Conservation (phyloP, 30 jellyfish, hydroid and myxozoan species). For the Pelagia noctiluca region DNA sequence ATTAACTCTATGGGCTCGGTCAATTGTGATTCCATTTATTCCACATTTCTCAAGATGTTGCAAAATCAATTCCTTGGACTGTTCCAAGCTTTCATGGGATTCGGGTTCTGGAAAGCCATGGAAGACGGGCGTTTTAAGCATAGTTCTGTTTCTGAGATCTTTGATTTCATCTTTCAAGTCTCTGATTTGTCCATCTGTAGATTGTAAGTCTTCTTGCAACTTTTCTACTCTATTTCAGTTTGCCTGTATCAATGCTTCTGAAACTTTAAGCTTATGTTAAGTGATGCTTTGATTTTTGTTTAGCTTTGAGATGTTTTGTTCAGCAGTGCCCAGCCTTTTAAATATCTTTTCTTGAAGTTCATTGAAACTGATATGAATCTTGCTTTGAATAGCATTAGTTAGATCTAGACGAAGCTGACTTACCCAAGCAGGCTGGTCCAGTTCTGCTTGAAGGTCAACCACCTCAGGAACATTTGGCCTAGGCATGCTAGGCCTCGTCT, state of each 20-base stretch:
- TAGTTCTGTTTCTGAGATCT: conserved; percentile 40
- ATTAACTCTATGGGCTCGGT: no score
- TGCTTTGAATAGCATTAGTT: conserved; percentile 22
- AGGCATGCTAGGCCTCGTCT: background rate
- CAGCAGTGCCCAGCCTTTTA: conserved; percentile 21
- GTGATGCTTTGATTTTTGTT: conserved; percentile 6
- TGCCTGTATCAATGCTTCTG: conserved; percentile 11
- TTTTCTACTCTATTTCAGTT: conserved; percentile 17
- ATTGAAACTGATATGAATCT: conserved; percentile 14
- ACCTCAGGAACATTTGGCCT: background rate
- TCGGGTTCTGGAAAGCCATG: background rate
- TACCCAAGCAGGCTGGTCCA: conserved; percentile 49
- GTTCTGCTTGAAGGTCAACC: conserved; percentile 1
- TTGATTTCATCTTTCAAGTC: conserved; percentile 42
- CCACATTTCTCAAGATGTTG: no score
- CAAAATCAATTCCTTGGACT: conserved; percentile 1
- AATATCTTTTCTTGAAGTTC: conserved; percentile 12
- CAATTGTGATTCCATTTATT: no score
- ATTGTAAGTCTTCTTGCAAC: conserved; percentile 21
- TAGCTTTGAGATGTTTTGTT: conserved; percentile 12
- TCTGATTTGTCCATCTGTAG: conserved; percentile 24
- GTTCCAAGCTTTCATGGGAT: conserved; percentile 5
- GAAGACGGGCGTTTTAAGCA: conserved; percentile 22
- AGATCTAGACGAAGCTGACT: conserved; percentile 18
- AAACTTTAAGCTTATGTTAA: conserved; percentile 1